A percentile compares a stretch with the other conserved stretches of the same genome.
Conservation (phyloP, 2,888 invertebrate genomes). For the Tribolium freemani region DNA sequence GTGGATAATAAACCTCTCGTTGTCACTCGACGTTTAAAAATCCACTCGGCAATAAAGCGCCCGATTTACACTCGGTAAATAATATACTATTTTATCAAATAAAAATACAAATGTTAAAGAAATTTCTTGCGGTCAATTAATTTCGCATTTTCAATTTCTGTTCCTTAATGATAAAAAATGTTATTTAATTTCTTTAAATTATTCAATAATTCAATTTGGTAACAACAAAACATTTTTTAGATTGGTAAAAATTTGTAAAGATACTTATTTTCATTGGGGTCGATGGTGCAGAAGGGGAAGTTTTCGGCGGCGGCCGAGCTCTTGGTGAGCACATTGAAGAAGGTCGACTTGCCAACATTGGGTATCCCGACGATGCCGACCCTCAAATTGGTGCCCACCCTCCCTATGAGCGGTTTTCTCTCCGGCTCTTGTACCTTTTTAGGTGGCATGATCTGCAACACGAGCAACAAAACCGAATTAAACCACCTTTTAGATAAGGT, state of each 20-base stretch:
- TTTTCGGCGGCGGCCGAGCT: constrained; percentile 98
- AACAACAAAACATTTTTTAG: not conserved
- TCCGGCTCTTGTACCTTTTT: constrained; percentile 93
- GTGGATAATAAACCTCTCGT: too few species aligned
- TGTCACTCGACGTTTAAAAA: too few species aligned
- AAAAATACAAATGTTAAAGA: too few species aligned
- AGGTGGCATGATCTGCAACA: constrained; percentile 74
- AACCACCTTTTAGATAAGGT: not conserved
- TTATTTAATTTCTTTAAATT: too few species aligned
- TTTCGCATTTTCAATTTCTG: too few species aligned
- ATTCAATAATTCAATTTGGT: too few species aligned
- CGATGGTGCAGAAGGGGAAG: constrained; percentile 99
- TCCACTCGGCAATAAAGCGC: too few species aligned
- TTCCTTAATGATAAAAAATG: too few species aligned
- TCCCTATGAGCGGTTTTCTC: constrained; percentile 91
- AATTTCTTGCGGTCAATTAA: too few species aligned
- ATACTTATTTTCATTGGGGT: constrained; percentile 99
- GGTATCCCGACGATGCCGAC: constrained; percentile 97
- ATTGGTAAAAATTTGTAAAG: constrained; percentile 45
- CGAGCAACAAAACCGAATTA: constrained; percentile 13
- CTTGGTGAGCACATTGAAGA: constrained; percentile 99
- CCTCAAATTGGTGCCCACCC: constrained; percentile 96
- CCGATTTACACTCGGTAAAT: too few species aligned
- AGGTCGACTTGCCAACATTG: constrained; percentile 99
- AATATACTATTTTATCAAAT: too few species aligned